These are phyloP conservation scores for Gymnothorax reevesii DNA, from an alignment of 2,797 vertebrate species.

Conservation along the genomic window DNA sequence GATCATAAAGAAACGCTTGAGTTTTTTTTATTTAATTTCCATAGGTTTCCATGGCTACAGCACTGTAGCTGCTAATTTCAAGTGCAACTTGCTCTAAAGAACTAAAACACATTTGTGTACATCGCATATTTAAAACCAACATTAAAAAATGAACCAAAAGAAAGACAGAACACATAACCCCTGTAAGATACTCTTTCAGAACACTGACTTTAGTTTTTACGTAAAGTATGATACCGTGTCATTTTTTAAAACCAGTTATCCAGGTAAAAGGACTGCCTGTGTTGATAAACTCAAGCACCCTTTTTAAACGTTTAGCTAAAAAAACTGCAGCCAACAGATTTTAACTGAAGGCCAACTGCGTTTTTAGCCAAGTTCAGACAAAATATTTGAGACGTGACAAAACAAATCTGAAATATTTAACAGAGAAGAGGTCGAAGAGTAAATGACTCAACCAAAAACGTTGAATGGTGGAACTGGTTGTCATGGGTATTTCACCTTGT, in stretches of 20 bases:
- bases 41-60: conserved; percentile 27
- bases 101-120: conserved; percentile 70
- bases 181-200: background rate
- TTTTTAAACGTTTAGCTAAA: background rate
- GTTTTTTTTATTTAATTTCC: background rate
- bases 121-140: conserved; percentile 73
- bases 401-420: too few relatives aligned
- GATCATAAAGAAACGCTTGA: background rate
- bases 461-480: too few relatives aligned
- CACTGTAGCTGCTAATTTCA: conserved; percentile 79
- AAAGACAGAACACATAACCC: conserved; percentile 60
- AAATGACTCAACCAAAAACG: too few relatives aligned
- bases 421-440: too few relatives aligned
- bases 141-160: conserved; percentile 72
- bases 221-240: conserved; percentile 48
- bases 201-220: conserved; percentile 1
- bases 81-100: conserved; percentile 73
- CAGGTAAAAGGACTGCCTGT: conserved; percentile 33
- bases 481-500: too few relatives aligned
- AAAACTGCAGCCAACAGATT: background rate
- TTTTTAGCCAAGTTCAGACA: background rate
- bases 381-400: too few relatives aligned
- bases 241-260: conserved; percentile 51
- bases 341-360: background rate
- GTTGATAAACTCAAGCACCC: background rate